Percentiles rank a stretch among this genome's conserved stretches.
phyloP scores from a whole-genome alignment of 2,888 invertebrate species.

The Unio pictorum region DNA sequence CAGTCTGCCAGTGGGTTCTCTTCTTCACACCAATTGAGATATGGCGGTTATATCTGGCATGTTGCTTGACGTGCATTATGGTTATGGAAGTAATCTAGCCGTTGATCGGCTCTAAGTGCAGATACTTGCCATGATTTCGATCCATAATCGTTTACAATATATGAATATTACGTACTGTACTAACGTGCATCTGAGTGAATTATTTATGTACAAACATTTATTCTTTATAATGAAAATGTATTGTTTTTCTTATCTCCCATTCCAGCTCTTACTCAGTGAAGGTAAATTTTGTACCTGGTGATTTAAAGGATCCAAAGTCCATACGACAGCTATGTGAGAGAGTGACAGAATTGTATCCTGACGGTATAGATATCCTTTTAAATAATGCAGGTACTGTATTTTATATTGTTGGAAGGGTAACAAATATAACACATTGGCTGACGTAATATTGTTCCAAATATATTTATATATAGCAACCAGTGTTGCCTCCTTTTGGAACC shows the following conservation, averaged over 20 bases:
- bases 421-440: neutral
- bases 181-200: no score
- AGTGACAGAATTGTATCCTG: slow-evolving; percentile 34
- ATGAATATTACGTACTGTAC: no score
- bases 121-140: no score
- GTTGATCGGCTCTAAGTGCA: no score
- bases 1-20: no score
- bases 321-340: slow-evolving; percentile 24
- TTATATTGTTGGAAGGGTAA: neutral
- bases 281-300: slow-evolving; percentile 25
- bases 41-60: no score
- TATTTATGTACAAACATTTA: no score
- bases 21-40: no score
- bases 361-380: slow-evolving; percentile 55
- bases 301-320: slow-evolving; percentile 13
- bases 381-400: slow-evolving; percentile 54
- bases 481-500: neutral
- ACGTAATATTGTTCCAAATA: neutral
- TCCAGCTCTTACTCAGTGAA: slow-evolving; percentile 12
- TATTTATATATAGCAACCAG: neutral
- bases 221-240: no score
- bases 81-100: no score
- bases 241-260: neutral
- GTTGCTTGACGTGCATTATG: no score
- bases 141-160: no score